Evolutionary conservation across 1,140 invertebrate species (phyloP).

Genomic region (Ectropis grisescens): DNA sequence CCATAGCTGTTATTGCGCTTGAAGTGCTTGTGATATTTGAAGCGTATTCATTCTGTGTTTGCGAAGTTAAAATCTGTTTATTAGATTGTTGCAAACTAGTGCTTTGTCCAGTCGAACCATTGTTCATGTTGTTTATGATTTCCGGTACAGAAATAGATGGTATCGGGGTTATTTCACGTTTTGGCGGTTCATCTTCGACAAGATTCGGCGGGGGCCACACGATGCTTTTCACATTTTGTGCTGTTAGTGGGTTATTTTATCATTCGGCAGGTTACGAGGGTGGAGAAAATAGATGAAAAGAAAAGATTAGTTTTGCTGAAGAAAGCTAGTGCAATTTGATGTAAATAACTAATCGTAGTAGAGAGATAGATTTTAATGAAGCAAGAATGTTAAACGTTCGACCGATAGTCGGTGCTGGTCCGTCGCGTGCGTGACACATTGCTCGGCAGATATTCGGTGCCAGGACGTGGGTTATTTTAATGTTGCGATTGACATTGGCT

Average conservation of each 20-base stretch:
- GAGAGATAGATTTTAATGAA: slow-evolving; percentile 14
- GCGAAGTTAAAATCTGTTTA: slow-evolving; percentile 24
- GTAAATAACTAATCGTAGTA: slow-evolving; percentile 7
- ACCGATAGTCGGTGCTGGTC: slow-evolving; percentile 23
- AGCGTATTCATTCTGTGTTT: slow-evolving; percentile 30
- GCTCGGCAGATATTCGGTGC: slow-evolving; percentile 21
- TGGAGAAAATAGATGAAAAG: slow-evolving; percentile 48
- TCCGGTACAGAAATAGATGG: neutral
- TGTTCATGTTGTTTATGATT: slow-evolving; percentile 11
- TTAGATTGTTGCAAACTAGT: slow-evolving; percentile 16
- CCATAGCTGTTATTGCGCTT: slow-evolving; percentile 29
- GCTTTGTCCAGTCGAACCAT: slow-evolving; percentile 7
- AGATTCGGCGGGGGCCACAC: slow-evolving; percentile 75
- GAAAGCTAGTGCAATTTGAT: slow-evolving; percentile 20
- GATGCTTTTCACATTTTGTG: slow-evolving; percentile 71
- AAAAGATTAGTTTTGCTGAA: slow-evolving; percentile 42
- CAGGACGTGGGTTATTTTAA: slow-evolving; percentile 37
- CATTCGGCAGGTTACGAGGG: slow-evolving; percentile 28
- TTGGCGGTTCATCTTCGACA: slow-evolving; percentile 52
- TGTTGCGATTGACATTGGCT: slow-evolving; percentile 30
- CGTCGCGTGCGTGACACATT: slow-evolving; percentile 21
- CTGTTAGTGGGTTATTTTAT: slow-evolving; percentile 46
- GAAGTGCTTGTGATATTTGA: slow-evolving; percentile 38
- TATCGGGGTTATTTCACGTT: slow-evolving; percentile 17
- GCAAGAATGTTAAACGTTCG: slow-evolving; percentile 26